Evolutionary conservation across 2,113 vertebrate species (phyloP).

Genomic region (Hassar affinis): DNA sequence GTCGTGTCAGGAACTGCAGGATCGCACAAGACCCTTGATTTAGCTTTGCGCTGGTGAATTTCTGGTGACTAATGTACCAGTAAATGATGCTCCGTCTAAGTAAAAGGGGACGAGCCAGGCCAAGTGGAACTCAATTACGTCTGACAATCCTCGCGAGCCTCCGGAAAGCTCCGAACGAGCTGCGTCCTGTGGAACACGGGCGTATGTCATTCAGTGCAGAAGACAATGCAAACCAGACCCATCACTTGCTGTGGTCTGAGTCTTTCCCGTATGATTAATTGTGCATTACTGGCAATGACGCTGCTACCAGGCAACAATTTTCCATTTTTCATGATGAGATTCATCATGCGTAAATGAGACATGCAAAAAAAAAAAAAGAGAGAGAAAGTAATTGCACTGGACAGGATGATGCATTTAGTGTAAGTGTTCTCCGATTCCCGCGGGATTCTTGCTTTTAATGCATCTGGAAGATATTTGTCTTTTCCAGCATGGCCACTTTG

Average conservation of each 20-base stretch:
- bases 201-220: not conserved
- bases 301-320: constrained; percentile 23
- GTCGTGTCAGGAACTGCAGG: constrained; percentile 18
- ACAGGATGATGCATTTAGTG: constrained; percentile 18
- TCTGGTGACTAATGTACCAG: constrained; percentile 55
- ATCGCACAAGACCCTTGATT: constrained; percentile 31
- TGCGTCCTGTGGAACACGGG: constrained; percentile 20
- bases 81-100: constrained; percentile 46
- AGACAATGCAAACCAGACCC: constrained; percentile 51
- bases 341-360: constrained; percentile 9
- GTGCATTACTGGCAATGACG: constrained; percentile 48
- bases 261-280: constrained; percentile 45
- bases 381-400: constrained; percentile 23
- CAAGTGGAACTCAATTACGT: constrained; percentile 54
- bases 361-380: not conserved
- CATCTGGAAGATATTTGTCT: constrained; percentile 47
- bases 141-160: constrained; percentile 29
- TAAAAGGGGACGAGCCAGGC: constrained; percentile 32
- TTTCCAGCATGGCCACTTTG: constrained; percentile 9
- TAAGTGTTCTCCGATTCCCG: constrained; percentile 1
- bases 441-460: not conserved
- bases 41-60: constrained; percentile 33
- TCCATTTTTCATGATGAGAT: constrained; percentile 28
- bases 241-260: constrained; percentile 45
- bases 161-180: constrained; percentile 20